Percentiles rank a stretch among this genome's conserved stretches.
Evolutionary conservation across 2,113 vertebrate genomes (phyloP).

Genomic region (Actinemys pallida): DNA sequence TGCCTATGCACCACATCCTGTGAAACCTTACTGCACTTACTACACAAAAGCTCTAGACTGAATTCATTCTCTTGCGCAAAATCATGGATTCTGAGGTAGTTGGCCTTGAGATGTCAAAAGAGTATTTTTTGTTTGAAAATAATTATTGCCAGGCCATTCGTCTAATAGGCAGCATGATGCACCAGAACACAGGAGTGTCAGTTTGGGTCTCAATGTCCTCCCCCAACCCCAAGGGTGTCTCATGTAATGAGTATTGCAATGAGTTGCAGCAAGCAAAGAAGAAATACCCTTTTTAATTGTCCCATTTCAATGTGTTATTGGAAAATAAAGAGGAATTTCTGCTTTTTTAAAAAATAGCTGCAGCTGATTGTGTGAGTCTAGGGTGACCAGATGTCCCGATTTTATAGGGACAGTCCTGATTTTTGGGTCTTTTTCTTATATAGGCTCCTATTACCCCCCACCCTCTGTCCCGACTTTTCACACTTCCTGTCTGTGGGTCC

Average conservation of each 20-base stretch:
- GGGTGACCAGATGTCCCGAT: no score
- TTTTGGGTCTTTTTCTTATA: no score
- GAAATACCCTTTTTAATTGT: neutral
- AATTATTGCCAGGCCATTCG: neutral
- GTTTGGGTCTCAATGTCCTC: neutral
- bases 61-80: neutral
- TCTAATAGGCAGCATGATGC: neutral
- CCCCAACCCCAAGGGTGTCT: neutral
- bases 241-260: neutral
- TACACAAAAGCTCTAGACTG: neutral
- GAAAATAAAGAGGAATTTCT: constrained; percentile 5
- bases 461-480: no score
- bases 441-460: no score
- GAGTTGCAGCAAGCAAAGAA: neutral
- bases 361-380: neutral
- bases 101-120: neutral
- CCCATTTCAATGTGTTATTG: neutral
- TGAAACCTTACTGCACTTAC: neutral
- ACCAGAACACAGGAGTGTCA: no score
- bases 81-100: neutral
- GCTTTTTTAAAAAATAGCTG: neutral
- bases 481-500: no score
- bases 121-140: neutral
- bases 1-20: neutral
- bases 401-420: no score